Base-by-base conservation (phyloP, 2,113 vertebrate species). In the Notiomystis cincta region DNA sequence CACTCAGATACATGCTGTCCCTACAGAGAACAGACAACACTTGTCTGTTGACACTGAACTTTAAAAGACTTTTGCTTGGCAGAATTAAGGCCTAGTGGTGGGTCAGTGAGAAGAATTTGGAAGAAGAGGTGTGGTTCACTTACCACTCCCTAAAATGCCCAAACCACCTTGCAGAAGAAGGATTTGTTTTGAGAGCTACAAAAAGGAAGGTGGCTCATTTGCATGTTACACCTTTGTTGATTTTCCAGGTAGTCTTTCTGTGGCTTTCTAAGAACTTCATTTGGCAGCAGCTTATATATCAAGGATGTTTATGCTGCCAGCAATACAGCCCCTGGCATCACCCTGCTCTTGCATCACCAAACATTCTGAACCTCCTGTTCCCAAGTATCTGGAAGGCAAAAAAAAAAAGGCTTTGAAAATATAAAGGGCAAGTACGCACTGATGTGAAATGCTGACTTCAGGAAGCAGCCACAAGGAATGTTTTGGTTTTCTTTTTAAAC, bases 1-100 rank as follows among this genome's bases (percentile, higher is more conserved):
- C 61, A 30, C 50, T 90, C 45, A 45, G 87, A 83, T 93, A 93
- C 84, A 89, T 31, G 53, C 21, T 95, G 95, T 92, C 66, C 85
- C 76, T 51, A 33, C 73, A 64, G 44, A 91, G 84, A 91, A 95
- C 87, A 95, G 84, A 72, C 56, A 96, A 87, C 65, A 79, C 61
- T 91, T 60, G 66, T 57, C 78, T 85, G 70, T 81, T 93, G 95
- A 91, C 69, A 88, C 3, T 91, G 69, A 97, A 85, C 82, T 95
- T 82, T 53, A 44, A 30, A 81, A 82, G 38, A 58, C 48, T 84
- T 91, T 78, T 90, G 42, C 35, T 70, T 87, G 90, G 73, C 85
- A 96, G 65, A 79, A 85, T 56, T 71, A 91, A 78, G 80, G 47
- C 35, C 60, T 27, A 73, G 27, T 69, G 31, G 77, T 37, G 33